Conservation (phyloP, 2,113 vertebrate species). For the Rallus limicola region DNA sequence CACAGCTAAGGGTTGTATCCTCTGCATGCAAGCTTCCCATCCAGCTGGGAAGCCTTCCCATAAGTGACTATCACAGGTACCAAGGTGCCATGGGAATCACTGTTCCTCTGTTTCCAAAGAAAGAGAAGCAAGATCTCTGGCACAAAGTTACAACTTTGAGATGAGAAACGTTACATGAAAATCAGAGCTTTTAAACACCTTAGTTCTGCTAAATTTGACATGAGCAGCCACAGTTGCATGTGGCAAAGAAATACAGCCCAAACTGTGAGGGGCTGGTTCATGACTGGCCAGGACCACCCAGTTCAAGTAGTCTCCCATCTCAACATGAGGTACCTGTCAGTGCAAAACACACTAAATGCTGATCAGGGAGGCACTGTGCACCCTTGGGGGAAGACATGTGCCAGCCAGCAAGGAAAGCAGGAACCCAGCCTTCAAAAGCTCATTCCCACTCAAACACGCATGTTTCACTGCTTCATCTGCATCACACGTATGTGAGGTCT, state of each 20-base stretch:
- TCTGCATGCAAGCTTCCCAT: neutral
- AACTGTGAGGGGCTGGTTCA: rapidly evolving
- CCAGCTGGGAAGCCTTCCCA: neutral
- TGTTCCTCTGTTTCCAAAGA: neutral
- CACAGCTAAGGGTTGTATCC: neutral
- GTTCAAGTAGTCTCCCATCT: neutral
- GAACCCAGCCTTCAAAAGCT: neutral
- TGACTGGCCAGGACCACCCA: neutral
- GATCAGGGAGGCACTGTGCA: neutral
- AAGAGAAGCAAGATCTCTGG: neutral
- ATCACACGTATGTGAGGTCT: rapidly evolving
- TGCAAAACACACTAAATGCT: neutral
- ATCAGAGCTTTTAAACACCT: neutral
- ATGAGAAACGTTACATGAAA: neutral
- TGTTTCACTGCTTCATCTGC: neutral
- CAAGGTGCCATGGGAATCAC: neutral
- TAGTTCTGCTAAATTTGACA: neutral
- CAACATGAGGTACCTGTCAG: neutral
- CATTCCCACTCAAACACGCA: neutral
- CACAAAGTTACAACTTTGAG: neutral
- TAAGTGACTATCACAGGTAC: neutral
- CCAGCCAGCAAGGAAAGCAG: neutral
- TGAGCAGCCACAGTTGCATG: neutral
- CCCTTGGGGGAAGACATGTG: neutral
- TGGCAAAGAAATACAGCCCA: neutral